Evolutionary conservation across 2,797 vertebrate genomes (phyloP), one percentile per base, ranked within the genome.

Genomic region (Girardinus metallicus): DNA sequence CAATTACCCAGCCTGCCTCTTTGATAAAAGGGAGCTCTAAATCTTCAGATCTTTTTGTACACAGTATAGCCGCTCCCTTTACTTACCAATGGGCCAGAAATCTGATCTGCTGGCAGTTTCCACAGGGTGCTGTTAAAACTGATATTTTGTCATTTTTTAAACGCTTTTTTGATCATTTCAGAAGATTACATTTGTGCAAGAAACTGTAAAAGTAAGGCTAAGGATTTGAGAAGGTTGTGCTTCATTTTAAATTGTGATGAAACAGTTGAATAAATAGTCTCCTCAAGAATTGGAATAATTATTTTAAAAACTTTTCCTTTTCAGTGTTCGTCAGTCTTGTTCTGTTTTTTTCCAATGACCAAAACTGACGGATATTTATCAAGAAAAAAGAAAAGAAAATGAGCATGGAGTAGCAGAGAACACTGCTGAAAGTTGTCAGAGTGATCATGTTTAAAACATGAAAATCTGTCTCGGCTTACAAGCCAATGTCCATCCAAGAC

Each of bases 1-100:
- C 88, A 91, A 92, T 93, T 93, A 91, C 90, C 87, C 89, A 86
- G 86, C 85, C 87, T 88, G 83, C 86, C 86, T 87, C 81, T 85
- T 78, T 79, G 80, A 76, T 86, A n/a, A 75, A 78, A 70, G 72
- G 51, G 44, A 51, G 29, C 84, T 83, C 70, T 93, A 94, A 92
- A 93, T 94, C 92, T 87, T 77, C 82, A 15, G 75, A 13, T 82
- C 72, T 47, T 82, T 34, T 85, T 84, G 47, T 87, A 64, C 80
- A 75, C 80, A 83, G 47, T 79, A 44, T 70, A 82, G 80, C 83
- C 71, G 77, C 21, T 68, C 16, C 2, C 34, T 80, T n/a, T 64
- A 66, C 31, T 71, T 23, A 15, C 46, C 74, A 75, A 16, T 66
- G 75, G 68, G 77, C 60, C 15, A 4, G 29, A 53, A n/a, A 49